Percentiles rank a stretch among this genome's conserved stretches.
phyloP scores from a whole-genome alignment of 2,113 vertebrate species.

The Pseudorectes ferrugineus region DNA sequence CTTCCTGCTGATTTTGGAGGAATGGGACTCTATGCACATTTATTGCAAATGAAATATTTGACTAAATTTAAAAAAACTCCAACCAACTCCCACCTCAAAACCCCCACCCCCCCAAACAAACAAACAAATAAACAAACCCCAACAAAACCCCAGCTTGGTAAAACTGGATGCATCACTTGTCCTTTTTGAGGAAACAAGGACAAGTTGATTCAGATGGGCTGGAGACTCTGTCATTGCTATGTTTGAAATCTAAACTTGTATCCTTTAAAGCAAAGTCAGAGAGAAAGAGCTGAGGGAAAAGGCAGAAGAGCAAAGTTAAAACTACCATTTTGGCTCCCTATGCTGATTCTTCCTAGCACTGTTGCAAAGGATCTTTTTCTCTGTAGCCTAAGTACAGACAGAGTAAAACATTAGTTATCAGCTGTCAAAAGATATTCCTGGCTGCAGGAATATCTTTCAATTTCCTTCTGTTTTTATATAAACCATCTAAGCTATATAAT shows the following conservation, averaged over 20 bases:
- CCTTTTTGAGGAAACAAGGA: neutral
- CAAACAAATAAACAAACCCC: neutral
- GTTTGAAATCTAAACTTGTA: neutral
- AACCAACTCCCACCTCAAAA: neutral
- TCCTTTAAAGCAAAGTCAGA: neutral
- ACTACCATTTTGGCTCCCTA: rapidly evolving
- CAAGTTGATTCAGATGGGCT: neutral
- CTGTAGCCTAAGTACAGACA: neutral
- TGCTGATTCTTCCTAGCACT: neutral
- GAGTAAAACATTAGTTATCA: neutral
- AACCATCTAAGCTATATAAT: neutral
- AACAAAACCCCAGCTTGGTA: neutral
- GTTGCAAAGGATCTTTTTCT: neutral
- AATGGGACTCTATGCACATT: neutral
- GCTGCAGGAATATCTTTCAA: neutral
- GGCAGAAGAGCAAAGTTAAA: neutral
- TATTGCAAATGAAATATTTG: neutral
- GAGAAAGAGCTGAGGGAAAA: neutral
- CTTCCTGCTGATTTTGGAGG: neutral
- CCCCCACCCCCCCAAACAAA: neutral
- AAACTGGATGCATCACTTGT: neutral
- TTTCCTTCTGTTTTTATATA: neutral
- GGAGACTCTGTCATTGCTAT: neutral
- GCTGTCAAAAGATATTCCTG: neutral
- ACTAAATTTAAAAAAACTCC: neutral